Conservation (phyloP, 2,797 vertebrate genomes). For the Karalla daura region DNA sequence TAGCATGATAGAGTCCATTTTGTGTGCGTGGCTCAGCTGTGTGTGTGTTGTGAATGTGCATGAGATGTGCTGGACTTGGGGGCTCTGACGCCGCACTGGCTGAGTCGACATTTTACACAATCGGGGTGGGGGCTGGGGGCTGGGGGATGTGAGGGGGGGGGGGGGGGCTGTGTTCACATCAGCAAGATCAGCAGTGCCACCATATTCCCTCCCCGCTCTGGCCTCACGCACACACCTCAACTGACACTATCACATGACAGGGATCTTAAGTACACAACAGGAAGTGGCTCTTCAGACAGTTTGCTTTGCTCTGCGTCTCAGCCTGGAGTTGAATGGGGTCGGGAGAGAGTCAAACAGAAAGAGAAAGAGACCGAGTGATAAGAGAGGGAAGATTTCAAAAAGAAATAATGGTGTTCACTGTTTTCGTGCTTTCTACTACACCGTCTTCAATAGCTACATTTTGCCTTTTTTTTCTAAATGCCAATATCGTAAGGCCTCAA, state of each 20-base stretch:
- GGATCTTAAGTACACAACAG: constrained; percentile 83
- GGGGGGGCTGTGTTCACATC: constrained; percentile 65
- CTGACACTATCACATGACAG: constrained; percentile 77
- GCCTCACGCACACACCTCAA: constrained; percentile 68
- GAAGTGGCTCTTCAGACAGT: constrained; percentile 82
- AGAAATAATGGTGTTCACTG: constrained; percentile 18
- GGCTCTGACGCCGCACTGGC: constrained; percentile 70
- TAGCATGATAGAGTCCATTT: background rate
- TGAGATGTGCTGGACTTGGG: constrained; percentile 43
- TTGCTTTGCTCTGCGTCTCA: constrained; percentile 75
- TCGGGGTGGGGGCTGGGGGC: constrained; percentile 36
- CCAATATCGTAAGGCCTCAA: background rate
- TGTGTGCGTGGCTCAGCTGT: constrained; percentile 9
- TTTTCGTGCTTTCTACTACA: constrained; percentile 8
- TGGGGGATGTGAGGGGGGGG: background rate
- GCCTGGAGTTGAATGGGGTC: constrained; percentile 61
- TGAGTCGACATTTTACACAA: constrained; percentile 84
- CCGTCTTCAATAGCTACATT: background rate
- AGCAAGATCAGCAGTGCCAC: constrained; percentile 82
- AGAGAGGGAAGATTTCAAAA: constrained; percentile 20
- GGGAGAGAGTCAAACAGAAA: constrained; percentile 48
- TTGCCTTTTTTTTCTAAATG: background rate
- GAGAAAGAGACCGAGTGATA: constrained; percentile 32
- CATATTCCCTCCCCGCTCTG: constrained; percentile 68
- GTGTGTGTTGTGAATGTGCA: constrained; percentile 42